Evolutionary conservation across 2,113 vertebrate species (phyloP).

Genomic region (Grantiella picta): DNA sequence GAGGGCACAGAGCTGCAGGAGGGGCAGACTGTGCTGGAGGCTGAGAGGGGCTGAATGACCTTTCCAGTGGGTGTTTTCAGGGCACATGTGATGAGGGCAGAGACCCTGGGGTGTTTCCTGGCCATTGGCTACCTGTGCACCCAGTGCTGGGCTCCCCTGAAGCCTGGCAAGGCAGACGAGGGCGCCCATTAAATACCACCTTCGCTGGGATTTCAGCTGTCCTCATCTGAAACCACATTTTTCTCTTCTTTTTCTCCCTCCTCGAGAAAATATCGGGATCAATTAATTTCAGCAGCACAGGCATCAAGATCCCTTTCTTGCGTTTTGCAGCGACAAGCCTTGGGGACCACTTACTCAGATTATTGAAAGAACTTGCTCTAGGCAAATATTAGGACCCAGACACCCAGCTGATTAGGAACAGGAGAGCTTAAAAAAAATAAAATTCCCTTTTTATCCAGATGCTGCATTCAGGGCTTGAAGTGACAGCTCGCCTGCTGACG

Average conservation of each 20-base stretch:
- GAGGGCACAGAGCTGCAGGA: neutral
- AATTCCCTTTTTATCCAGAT: neutral
- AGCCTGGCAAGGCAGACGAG: neutral
- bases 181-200: neutral
- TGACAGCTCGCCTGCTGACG: neutral
- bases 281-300: neutral
- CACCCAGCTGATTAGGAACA: neutral
- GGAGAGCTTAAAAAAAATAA: neutral
- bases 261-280: neutral
- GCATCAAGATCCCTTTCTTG: neutral
- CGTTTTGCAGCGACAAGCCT: accelerated
- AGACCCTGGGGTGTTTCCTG: neutral
- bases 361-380: neutral
- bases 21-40: neutral
- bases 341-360: neutral
- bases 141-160: neutral
- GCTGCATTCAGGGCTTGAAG: neutral
- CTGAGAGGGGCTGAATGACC: neutral
- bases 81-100: neutral
- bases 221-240: neutral
- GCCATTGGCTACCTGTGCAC: neutral
- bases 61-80: neutral
- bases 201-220: neutral
- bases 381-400: neutral
- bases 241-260: neutral